Percentiles rank a stretch among this genome's conserved stretches.
These are phyloP conservation scores for Meloidogyne chitwoodi DNA, from an alignment of 1,140 invertebrate species.

Conservation along the genomic window DNA sequence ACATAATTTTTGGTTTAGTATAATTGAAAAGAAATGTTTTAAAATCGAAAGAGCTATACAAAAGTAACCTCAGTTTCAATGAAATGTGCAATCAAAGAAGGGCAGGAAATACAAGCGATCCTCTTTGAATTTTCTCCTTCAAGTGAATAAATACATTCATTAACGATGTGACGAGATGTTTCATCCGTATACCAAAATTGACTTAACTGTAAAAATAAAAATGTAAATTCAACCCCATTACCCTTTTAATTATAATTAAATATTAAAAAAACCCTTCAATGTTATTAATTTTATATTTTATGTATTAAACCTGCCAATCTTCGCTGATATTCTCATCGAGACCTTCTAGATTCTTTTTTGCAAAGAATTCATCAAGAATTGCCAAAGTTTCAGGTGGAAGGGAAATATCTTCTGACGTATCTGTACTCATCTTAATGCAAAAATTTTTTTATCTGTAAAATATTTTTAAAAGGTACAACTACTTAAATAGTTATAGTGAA, in stretches of 20 bases:
- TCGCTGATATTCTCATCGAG: constrained; percentile 62
- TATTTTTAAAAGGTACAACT: no score
- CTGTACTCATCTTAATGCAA: neutral
- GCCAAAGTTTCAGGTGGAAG: constrained; percentile 67
- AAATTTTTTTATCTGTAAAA: neutral
- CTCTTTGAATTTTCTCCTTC: constrained; percentile 17
- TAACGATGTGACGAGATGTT: constrained; percentile 69
- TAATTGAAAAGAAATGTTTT: no score
- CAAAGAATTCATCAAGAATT: constrained; percentile 77
- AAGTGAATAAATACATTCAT: constrained; percentile 37
- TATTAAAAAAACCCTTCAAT: no score
- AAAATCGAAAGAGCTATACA: constrained; percentile 10
- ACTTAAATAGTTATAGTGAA: no score
- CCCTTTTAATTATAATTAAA: neutral
- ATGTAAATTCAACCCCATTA: neutral
- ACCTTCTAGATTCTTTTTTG: constrained; percentile 68
- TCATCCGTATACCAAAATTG: constrained; percentile 89
- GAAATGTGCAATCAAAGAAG: constrained; percentile 73
- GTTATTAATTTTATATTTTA: no score
- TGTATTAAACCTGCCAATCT: constrained; percentile 75
- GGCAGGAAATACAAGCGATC: constrained; percentile 82
- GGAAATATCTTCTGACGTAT: constrained; percentile 1
- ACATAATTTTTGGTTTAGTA: no score
- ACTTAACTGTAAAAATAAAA: constrained; percentile 71
- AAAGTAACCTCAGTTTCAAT: constrained; percentile 48